phyloP scores from a whole-genome alignment of 2,113 vertebrate genomes.

The Cavia porcellus region DNA sequence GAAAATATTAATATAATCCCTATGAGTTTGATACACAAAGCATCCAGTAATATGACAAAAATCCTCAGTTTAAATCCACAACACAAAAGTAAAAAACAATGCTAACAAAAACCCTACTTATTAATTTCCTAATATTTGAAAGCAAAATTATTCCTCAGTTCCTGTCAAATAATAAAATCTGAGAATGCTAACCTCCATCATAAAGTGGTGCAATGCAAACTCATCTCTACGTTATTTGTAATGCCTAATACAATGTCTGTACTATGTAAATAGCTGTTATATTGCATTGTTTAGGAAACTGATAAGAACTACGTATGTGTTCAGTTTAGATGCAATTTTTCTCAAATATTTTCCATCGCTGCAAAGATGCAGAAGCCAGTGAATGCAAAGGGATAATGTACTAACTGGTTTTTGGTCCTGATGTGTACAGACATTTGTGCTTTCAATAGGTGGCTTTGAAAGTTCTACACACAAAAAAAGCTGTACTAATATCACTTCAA shows the following conservation, averaged over 20 bases:
- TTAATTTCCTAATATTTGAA: neutral
- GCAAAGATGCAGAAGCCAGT: neutral
- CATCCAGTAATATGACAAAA: neutral
- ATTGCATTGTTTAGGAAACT: neutral
- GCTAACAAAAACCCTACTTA: neutral
- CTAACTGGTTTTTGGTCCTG: no score
- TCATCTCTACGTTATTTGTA: neutral
- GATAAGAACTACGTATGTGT: neutral
- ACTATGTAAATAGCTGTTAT: neutral
- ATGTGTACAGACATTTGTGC: neutral
- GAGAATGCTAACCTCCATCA: neutral
- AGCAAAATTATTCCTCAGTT: neutral
- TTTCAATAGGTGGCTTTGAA: neutral
- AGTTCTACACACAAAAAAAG: neutral
- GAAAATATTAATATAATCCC: slow-evolving; percentile 41
- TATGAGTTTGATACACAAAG: slow-evolving; percentile 23
- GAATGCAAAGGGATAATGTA: no score
- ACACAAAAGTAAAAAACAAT: neutral
- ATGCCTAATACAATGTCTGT: neutral
- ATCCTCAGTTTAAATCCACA: slow-evolving; percentile 46
- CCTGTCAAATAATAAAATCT: no score
- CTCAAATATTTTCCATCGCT: neutral
- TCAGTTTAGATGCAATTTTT: neutral
- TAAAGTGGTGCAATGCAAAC: neutral
- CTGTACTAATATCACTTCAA: neutral